Percentiles rank a stretch among this genome's conserved stretches.
These are phyloP conservation scores for Andrena trimmerana DNA, from an alignment of 2,888 invertebrate species.

Conservation along the genomic window DNA sequence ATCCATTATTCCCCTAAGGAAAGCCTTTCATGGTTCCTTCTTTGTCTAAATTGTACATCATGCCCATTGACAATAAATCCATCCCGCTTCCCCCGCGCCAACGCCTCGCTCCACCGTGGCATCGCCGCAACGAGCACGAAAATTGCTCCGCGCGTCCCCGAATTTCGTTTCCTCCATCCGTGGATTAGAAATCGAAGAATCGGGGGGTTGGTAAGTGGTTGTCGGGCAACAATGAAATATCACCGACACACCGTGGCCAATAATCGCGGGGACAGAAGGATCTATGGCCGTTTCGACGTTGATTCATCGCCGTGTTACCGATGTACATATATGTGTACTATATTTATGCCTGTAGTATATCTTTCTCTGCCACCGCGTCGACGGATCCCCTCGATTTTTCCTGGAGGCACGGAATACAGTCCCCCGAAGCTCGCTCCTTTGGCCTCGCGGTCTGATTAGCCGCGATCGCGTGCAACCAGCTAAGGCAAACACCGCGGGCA, in stretches of 20 bases:
- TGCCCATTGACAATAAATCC: no score
- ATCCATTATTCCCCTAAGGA: not conserved
- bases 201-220: slow-evolving; percentile 62
- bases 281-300: slow-evolving; percentile 58
- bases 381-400: slow-evolving; percentile 15
- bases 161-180: not conserved
- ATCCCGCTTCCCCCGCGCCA: no score
- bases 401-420: not conserved
- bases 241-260: slow-evolving; percentile 61
- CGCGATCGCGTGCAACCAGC: slow-evolving; percentile 24
- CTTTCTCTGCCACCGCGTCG: slow-evolving; percentile 12
- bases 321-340: slow-evolving; percentile 8
- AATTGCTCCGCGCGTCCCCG: not conserved
- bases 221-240: slow-evolving; percentile 67
- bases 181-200: slow-evolving; percentile 25
- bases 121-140: not conserved
- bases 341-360: slow-evolving; percentile 37
- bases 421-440: not conserved
- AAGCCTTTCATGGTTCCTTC: no score
- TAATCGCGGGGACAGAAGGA: slow-evolving; percentile 61
- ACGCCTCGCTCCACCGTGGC: no score
- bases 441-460: slow-evolving; percentile 30
- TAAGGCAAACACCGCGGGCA: slow-evolving; percentile 48
- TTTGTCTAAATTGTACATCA: no score
- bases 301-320: slow-evolving; percentile 56